phyloP scores from a whole-genome alignment of 1,140 invertebrate species.

The Drosophila serrata region DNA sequence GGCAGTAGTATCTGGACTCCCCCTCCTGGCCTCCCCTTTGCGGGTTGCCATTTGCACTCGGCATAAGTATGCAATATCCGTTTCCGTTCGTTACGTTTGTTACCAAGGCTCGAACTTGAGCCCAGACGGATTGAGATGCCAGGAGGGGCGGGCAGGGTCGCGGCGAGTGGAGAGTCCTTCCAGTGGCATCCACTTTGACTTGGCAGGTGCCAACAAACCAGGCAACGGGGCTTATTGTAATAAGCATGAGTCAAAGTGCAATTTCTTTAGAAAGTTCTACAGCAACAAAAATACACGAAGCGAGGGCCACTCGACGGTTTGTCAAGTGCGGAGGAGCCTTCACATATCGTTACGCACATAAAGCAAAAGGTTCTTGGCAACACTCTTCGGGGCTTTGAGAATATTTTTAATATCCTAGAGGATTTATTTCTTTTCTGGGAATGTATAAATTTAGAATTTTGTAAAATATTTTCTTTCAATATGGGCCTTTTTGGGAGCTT shows the following conservation, averaged over 20 bases:
- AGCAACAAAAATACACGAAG: constrained; percentile 28
- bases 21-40: constrained; percentile 12
- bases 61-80: constrained; percentile 82
- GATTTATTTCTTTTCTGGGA: not conserved
- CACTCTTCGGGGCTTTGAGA: not conserved
- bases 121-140: constrained; percentile 31
- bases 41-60: constrained; percentile 74
- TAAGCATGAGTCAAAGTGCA: constrained; percentile 77
- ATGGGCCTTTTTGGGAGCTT: accelerated
- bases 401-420: too few relatives aligned
- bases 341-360: not conserved
- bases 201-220: constrained; percentile 69
- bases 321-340: not conserved
- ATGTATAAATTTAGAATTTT: not conserved
- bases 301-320: constrained; percentile 38
- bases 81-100: constrained; percentile 80
- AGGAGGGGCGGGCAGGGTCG: not conserved
- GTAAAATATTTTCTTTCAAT: not conserved
- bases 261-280: constrained; percentile 72
- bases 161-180: constrained; percentile 42
- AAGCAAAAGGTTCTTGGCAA: not conserved
- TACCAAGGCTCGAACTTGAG: constrained; percentile 65
- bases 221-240: constrained; percentile 66
- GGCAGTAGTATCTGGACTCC: constrained; percentile 11
- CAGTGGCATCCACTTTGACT: constrained; percentile 61